phyloP scores from a whole-genome alignment of 2,888 invertebrate species.

The Litoditis marina region DNA sequence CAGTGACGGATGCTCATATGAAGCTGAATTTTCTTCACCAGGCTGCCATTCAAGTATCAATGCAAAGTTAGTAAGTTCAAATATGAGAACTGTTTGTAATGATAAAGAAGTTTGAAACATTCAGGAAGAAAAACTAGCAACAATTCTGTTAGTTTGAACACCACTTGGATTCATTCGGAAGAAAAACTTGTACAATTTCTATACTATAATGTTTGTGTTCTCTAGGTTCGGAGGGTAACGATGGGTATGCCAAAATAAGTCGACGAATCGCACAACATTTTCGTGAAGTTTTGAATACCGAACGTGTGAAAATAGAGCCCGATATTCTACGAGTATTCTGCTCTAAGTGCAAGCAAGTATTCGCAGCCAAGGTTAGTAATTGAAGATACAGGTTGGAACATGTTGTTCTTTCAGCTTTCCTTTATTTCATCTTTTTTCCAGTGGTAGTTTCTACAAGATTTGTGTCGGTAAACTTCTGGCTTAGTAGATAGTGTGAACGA shows the following conservation, averaged over 20 bases:
- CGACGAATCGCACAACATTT: constrained; percentile 33
- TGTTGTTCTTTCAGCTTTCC: neutral
- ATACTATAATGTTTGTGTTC: neutral
- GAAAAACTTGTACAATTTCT: neutral
- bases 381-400: no score
- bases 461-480: no score
- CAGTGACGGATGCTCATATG: constrained; percentile 10
- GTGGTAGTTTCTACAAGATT: no score
- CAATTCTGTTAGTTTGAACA: no score
- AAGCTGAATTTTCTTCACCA: constrained; percentile 33
- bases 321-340: constrained; percentile 42
- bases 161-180: no score
- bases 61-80: constrained; percentile 21
- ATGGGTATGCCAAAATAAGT: constrained; percentile 42
- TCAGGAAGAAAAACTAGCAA: no score
- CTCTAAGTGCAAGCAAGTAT: constrained; percentile 43
- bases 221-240: constrained; percentile 25
- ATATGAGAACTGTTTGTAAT: no score
- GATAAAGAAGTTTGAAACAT: no score
- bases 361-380: constrained; percentile 32
- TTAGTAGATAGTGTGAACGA: no score
- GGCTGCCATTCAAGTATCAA: constrained; percentile 21
- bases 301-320: constrained; percentile 36
- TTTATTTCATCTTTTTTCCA: neutral
- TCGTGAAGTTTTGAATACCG: constrained; percentile 42